Evolutionary conservation across 2,797 vertebrate species (phyloP).

Genomic region (Sparus aurata): DNA sequence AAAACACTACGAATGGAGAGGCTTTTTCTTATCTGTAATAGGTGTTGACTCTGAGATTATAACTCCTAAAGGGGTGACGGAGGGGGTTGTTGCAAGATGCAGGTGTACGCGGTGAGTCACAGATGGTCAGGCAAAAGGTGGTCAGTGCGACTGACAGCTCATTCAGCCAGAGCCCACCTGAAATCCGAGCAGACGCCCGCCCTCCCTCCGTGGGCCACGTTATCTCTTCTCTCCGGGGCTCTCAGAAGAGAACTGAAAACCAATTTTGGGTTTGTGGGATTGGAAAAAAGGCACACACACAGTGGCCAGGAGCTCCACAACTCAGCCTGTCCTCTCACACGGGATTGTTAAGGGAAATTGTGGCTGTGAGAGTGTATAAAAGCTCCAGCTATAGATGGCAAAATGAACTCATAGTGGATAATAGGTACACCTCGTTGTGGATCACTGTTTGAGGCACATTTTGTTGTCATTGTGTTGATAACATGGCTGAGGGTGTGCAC

Average conservation of each 20-base stretch:
- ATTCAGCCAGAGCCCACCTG: slow-evolving; percentile 57
- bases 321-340: neutral
- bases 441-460: neutral
- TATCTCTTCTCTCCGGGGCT: slow-evolving; percentile 66
- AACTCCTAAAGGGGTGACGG: slow-evolving; percentile 14
- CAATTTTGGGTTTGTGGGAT: slow-evolving; percentile 64
- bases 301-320: neutral
- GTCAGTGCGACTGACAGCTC: slow-evolving; percentile 49
- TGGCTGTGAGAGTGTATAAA: neutral
- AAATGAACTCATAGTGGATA: too few relatives aligned
- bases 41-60: slow-evolving; percentile 12
- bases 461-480: neutral
- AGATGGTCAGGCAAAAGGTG: slow-evolving; percentile 4
- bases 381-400: neutral
- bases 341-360: neutral
- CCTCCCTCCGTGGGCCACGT: slow-evolving; percentile 51
- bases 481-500: neutral
- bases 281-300: slow-evolving; percentile 37
- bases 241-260: slow-evolving; percentile 59
- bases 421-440: neutral
- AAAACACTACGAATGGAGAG: slow-evolving; percentile 17
- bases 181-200: slow-evolving; percentile 64
- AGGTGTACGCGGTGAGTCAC: neutral
- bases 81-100: slow-evolving; percentile 14
- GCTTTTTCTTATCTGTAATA: slow-evolving; percentile 24